Evolutionary conservation across 1,140 invertebrate genomes (phyloP).

Genomic region (Drosophila arawakana): DNA sequence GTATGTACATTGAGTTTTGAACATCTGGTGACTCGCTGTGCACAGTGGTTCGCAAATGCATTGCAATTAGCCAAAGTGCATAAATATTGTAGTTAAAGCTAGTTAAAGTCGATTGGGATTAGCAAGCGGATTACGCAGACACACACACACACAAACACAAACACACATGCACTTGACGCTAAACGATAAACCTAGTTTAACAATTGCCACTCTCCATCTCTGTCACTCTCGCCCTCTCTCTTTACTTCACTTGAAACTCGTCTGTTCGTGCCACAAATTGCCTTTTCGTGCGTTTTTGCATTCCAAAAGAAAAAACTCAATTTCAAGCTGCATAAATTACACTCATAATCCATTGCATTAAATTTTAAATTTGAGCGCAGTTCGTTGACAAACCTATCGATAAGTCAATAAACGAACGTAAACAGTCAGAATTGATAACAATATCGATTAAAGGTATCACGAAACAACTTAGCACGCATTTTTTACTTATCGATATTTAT

Average conservation of each 20-base stretch:
- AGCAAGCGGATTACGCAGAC: background rate
- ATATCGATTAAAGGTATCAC: too few relatives aligned
- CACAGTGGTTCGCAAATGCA: conserved; percentile 46
- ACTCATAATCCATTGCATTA: background rate
- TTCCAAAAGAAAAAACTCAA: conserved; percentile 8
- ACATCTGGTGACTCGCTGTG: conserved; percentile 76
- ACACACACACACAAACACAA: too few relatives aligned
- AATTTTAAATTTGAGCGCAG: background rate
- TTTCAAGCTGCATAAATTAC: conserved; percentile 1
- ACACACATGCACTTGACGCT: background rate
- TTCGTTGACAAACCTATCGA: too few relatives aligned
- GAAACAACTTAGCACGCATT: too few relatives aligned
- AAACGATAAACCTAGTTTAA: background rate
- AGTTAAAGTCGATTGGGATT: background rate
- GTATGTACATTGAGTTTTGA: conserved; percentile 59
- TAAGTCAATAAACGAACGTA: too few relatives aligned
- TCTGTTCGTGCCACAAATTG: conserved; percentile 41
- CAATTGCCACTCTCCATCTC: background rate
- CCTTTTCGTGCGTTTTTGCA: conserved; percentile 29
- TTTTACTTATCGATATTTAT: too few relatives aligned
- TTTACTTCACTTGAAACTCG: background rate
- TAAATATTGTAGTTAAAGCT: conserved; percentile 1
- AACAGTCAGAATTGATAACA: too few relatives aligned
- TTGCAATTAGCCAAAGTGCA: conserved; percentile 11
- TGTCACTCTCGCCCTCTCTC: background rate